Percentiles rank a stretch among this genome's conserved stretches.
Conservation (phyloP, 2,797 vertebrate species). For the Eulemur mongoz region DNA sequence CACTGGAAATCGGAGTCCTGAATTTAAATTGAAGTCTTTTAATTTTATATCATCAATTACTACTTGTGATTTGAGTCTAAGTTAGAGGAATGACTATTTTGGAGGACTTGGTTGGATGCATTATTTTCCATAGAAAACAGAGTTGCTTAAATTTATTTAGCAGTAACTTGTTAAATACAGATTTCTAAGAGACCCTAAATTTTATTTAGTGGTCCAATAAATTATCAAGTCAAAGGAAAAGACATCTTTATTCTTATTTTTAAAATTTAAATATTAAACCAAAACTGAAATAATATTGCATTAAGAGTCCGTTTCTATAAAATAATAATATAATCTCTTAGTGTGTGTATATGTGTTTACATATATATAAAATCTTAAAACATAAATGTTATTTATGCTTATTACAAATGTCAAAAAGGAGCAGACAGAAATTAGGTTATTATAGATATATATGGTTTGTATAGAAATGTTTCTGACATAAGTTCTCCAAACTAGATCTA, state of each 20-base stretch:
- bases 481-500: not conserved
- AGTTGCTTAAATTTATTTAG: conserved; percentile 9
- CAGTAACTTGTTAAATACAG: not conserved
- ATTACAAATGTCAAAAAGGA: not conserved
- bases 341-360: not conserved
- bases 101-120: not conserved
- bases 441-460: not conserved
- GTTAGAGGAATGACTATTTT: not conserved
- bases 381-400: not conserved
- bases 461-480: not conserved
- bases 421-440: not conserved
- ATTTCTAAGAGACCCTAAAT: not conserved
- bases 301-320: not conserved
- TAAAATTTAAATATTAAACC: conserved; percentile 22
- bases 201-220: conserved; percentile 2
- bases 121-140: not conserved
- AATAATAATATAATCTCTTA: not conserved
- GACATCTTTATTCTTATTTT: conserved; percentile 34
- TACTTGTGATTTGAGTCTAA: not conserved
- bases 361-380: not conserved
- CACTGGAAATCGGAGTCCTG: not conserved
- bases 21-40: not conserved
- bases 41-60: not conserved
- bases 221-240: conserved; percentile 17
- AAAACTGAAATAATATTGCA: not conserved